phyloP scores from a whole-genome alignment of 2,797 vertebrate genomes.

The Eulemur coronatus region DNA sequence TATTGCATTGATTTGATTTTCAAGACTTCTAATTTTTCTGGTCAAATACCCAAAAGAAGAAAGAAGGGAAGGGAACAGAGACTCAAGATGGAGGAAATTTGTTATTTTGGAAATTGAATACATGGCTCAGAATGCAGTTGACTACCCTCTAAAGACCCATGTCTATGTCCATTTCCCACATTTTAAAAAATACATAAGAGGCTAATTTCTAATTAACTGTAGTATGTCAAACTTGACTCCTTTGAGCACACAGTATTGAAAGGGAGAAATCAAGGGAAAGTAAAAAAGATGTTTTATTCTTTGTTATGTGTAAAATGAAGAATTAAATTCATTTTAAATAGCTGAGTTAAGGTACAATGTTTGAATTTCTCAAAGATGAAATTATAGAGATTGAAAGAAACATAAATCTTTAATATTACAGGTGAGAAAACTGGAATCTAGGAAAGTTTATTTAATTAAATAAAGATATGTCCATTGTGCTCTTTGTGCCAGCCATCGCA shows the following conservation, averaged over 20 bases:
- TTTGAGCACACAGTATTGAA: neutral
- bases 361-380: neutral
- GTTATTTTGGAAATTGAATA: neutral
- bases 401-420: neutral
- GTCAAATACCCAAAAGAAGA: conserved; percentile 40
- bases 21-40: conserved; percentile 64
- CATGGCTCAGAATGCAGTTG: neutral
- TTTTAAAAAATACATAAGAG: neutral
- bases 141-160: neutral
- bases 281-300: neutral
- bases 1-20: conserved; percentile 59
- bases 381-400: neutral
- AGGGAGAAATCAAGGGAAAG: neutral
- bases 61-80: neutral
- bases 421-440: neutral
- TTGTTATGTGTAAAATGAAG: neutral
- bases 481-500: neutral
- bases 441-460: neutral
- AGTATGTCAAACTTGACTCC: neutral
- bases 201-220: neutral
- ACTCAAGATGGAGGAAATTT: neutral
- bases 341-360: neutral
- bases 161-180: neutral
- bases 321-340: neutral
- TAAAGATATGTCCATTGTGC: neutral